Evolutionary conservation across 2,113 vertebrate species (phyloP).

Genomic region (Microcebus lehilahytsara): DNA sequence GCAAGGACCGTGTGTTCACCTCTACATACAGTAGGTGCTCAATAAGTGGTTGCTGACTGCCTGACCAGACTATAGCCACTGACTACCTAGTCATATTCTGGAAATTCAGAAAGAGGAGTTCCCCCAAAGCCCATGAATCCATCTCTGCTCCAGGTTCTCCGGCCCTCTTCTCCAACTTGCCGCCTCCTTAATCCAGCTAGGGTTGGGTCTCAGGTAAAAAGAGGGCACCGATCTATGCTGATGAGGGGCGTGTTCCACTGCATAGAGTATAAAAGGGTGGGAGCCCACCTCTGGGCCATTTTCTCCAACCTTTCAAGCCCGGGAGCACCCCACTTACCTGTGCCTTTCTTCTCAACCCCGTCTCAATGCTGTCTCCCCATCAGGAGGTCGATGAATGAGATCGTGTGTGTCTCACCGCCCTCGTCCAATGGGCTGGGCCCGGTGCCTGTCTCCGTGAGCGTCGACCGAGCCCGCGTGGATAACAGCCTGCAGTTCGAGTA

Average conservation of each 20-base stretch:
- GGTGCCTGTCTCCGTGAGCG: slow-evolving; percentile 91
- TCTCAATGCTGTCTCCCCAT: background rate
- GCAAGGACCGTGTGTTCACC: background rate
- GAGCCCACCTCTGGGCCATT: background rate
- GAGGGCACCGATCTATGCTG: background rate
- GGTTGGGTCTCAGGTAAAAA: background rate
- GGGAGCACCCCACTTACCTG: fast-evolving
- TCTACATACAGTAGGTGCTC: background rate
- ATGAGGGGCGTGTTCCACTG: fast-evolving
- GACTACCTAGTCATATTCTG: background rate
- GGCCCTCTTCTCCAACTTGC: background rate
- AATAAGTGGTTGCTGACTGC: background rate
- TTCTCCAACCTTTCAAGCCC: background rate
- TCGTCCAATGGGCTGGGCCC: slow-evolving; percentile 91
- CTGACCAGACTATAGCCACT: background rate
- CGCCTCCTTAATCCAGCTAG: background rate
- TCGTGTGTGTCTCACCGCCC: slow-evolving; percentile 93
- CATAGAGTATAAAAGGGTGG: background rate
- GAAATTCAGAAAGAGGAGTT: background rate
- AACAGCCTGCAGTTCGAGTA: slow-evolving; percentile 93
- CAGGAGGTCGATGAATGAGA: slow-evolving; percentile 94
- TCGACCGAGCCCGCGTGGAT: slow-evolving; percentile 92
- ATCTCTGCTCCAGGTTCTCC: background rate
- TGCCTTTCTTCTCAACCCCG: fast-evolving
- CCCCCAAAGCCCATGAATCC: background rate